Base-by-base conservation (phyloP, 2,888 invertebrate species). In the Autographa gamma region DNA sequence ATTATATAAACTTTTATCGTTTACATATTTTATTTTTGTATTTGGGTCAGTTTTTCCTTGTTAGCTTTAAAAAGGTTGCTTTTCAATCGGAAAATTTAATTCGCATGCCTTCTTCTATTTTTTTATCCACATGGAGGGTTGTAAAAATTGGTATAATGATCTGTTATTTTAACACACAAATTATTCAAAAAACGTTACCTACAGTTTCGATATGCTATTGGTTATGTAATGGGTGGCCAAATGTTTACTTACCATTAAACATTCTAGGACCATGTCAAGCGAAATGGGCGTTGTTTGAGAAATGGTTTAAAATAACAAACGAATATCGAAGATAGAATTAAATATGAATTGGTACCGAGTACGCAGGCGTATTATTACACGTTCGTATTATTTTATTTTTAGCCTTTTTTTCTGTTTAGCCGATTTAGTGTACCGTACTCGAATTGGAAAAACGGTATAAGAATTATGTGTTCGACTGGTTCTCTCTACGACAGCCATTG, bases 171-270 rank as follows among this genome's bases (percentile, higher is more conserved):
- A 34, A 54, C 72, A 75, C 38, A 67, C 58, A 67, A 75, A 72
- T 75, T 79, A 79, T 79, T 60, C 66, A 25, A 34, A 54, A 78
- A 60, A 69, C 72, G 66, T 43, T 48, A 56, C 43, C 65, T 69
- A 79, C 72, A 66, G 56, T 32, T 72, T 63, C 54, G 32, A 58
- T 66, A 69, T 54, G n/a, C 41, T 64, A 69, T 66, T 58, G 48
- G 43, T 41, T 63, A 60, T 32, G 54, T 66, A 60, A 60, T 56
- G 54, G 18, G 60, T 73, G 64, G 60, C 59, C 48, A 74, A 76
- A 74, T 70, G 48, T 76, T 76, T 66, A 74, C 59, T 52, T 18
- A 41, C 52, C 41, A 70, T 73, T 76, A n/a, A 69, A 60, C 73
- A 73, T 77, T 63, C 65, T n/a, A 64, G 65, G 38, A 66, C 69